phyloP scores from a whole-genome alignment of 2,888 invertebrate genomes.

The Epinotia bilunana region DNA sequence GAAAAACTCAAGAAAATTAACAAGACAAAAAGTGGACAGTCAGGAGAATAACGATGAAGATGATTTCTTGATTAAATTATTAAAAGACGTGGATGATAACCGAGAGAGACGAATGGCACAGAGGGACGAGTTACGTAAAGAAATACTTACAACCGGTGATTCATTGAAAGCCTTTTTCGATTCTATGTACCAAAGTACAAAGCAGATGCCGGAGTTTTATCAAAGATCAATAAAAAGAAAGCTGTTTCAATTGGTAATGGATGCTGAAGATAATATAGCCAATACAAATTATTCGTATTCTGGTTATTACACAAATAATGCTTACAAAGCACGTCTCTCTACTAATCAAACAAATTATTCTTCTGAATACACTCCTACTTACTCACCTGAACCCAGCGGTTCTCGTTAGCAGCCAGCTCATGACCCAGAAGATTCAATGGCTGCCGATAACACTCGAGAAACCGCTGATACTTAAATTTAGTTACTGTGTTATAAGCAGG shows the following conservation, averaged over 20 bases:
- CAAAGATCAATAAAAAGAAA: conserved; percentile 50
- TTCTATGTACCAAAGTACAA: conserved; percentile 48
- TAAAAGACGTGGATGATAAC: conserved; percentile 44
- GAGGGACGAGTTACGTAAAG: conserved; percentile 47
- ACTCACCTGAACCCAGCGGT: conserved; percentile 43
- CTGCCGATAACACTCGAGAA: no score
- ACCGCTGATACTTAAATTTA: not conserved
- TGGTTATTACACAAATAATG: conserved; percentile 42
- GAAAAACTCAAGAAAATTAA: conserved; percentile 46
- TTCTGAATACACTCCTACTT: conserved; percentile 37
- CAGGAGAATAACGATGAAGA: conserved; percentile 43
- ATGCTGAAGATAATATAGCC: conserved; percentile 49
- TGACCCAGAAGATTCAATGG: conserved; percentile 39
- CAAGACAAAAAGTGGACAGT: conserved; percentile 47
- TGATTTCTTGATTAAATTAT: conserved; percentile 38
- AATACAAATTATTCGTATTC: conserved; percentile 43
- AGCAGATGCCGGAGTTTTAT: conserved; percentile 48
- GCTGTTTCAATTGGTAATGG: conserved; percentile 49
- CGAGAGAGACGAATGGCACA: conserved; percentile 43
- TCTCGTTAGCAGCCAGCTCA: conserved; percentile 47
- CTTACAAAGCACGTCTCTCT: conserved; percentile 42
- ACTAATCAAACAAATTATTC: conserved; percentile 42
- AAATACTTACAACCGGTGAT: conserved; percentile 45
- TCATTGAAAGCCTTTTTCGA: conserved; percentile 47
- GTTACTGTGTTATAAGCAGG: not conserved